Conservation (phyloP, 2,113 vertebrate species). For the Zosterops borbonicus region DNA sequence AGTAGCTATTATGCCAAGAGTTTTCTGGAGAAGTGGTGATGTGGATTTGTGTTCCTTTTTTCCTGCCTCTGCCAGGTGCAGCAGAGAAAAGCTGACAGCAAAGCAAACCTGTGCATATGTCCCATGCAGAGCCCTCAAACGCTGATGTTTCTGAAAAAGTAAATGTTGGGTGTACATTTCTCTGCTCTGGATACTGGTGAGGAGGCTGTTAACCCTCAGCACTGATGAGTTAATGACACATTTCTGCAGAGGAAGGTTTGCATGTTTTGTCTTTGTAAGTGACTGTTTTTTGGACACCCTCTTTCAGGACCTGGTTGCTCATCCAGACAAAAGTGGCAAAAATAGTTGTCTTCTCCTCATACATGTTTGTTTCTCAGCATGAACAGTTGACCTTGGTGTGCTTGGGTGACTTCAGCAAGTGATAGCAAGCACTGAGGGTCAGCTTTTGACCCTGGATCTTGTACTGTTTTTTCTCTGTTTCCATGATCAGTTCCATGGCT, state of each 20-base stretch:
- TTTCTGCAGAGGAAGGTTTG: neutral
- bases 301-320: neutral
- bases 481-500: neutral
- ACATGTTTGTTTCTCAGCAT: neutral
- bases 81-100: neutral
- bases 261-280: neutral
- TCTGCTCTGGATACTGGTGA: neutral
- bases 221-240: neutral
- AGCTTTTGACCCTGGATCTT: neutral
- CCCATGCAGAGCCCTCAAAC: neutral
- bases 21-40: neutral
- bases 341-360: neutral
- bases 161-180: neutral
- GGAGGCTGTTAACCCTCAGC: neutral
- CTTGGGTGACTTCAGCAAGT: neutral
- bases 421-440: neutral
- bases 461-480: neutral
- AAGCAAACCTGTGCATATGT: neutral
- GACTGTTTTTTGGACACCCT: neutral
- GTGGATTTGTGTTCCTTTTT: neutral
- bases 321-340: neutral
- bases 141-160: neutral
- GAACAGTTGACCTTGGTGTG: neutral
- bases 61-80: neutral
- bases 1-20: neutral